Conservation (phyloP, 2,888 invertebrate species). For the Acrobasis consociella region DNA sequence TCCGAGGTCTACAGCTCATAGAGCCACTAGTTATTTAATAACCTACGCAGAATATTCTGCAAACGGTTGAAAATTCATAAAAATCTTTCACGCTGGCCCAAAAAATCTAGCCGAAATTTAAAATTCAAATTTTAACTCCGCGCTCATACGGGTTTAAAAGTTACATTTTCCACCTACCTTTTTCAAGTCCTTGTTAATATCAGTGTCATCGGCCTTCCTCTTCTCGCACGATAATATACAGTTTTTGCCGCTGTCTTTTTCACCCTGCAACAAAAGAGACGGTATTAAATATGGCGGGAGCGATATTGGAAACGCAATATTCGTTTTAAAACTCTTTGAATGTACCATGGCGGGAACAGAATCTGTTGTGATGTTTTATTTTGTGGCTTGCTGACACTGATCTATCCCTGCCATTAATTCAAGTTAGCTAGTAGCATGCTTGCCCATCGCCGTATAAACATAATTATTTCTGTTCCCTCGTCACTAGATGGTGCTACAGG, state of each 20-base stretch:
- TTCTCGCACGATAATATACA: conserved; percentile 88
- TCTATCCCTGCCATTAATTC: too few species aligned
- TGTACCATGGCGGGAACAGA: not conserved
- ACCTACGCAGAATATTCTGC: not conserved
- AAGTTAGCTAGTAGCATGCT: too few species aligned
- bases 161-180: conserved; percentile 83
- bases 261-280: conserved; percentile 73
- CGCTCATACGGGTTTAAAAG: not conserved
- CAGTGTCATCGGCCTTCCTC: conserved; percentile 91
- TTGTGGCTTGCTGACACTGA: too few species aligned
- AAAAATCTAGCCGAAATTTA: conserved; percentile 26
- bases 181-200: conserved; percentile 92
- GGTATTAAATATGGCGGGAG: conserved; percentile 4
- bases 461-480: too few species aligned
- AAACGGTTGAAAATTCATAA: not conserved
- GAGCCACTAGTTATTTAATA: too few species aligned
- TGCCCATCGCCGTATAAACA: too few species aligned
- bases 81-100: not conserved
- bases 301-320: conserved; percentile 11
- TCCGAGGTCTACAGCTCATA: too few species aligned
- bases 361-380: too few species aligned
- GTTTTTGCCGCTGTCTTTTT: conserved; percentile 84
- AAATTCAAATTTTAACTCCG: conserved; percentile 31
- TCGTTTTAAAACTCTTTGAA: conserved; percentile 2
- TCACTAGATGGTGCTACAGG: too few species aligned